Evolutionary conservation across 2,113 vertebrate genomes (phyloP), one percentile per base, ranked within the genome.

Genomic region (Onychorhynchus coronatus): DNA sequence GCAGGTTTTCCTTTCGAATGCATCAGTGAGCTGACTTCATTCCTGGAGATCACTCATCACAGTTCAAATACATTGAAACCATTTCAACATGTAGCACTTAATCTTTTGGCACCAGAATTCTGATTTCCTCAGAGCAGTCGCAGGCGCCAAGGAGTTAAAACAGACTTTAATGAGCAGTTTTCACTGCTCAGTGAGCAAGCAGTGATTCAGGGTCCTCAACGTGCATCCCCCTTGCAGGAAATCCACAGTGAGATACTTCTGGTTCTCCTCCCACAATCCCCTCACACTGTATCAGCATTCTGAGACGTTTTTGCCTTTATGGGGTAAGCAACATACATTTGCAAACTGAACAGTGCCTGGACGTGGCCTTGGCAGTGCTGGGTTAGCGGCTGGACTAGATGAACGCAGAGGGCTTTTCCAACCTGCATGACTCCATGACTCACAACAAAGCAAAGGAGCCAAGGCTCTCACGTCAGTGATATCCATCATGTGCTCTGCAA

Each of bases 61-160:
- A 28, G 47, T n/a, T 88, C 59, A 90, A 93, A 71, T 14, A 84
- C 41, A 61, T 53, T 67, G 91, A 96, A 96, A 91, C 25, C 39
- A 78, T 65, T 81, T 78, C 83, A 92, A 77, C n/a, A 41, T 9
- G 56, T 8, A 86, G 56, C 44, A 75, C 27, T 85, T 78, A 30
- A 59, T 75, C 91, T 75, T 86, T 67, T 81, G 87, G 85, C 93
- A 89, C 44, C 55, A 67, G 42, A 66, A 18, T 42, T 62, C 50
- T 56, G 42, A 73, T 71, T 61, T 95, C 86, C 62, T 49, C 59
- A 47, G 21, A 91, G 74, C 39, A 52, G 44, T 1, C 4, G 24
- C 58, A 68, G 66, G 50, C 4, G 2, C 59, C 78, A 84, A 89
- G 67, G 80, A 75, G 52, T 86, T 77, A 68, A 90, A 90, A 90